Base-by-base conservation (phyloP, 2,888 invertebrate species). In the Pasiphila rectangulata region DNA sequence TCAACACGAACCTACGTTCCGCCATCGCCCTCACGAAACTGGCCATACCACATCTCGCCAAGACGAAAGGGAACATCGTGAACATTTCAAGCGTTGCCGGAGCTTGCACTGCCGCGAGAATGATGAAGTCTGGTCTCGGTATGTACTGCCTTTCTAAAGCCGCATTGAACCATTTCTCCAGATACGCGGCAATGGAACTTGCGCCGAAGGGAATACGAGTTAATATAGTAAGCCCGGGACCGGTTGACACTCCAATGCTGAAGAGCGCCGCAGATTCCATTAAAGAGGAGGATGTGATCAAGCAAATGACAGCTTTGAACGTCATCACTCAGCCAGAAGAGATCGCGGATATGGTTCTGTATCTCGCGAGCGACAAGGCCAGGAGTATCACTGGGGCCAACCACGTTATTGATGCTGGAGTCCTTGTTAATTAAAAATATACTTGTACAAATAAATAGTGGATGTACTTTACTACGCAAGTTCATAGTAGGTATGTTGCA, bases 151-250 rank as follows among this genome's bases (percentile, higher is more conserved):
- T 94, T 83, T 93, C 93, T 4, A 95, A 95, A 78, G 87, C 93
- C 12, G 94, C 93, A 2, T 61, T 94, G 7, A 94, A 95, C 71
- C 93, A 94, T 63, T 90, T 95, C 54, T 94, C 94, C 0, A 78
- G 90, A 54, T 92, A 93, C 64, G 76, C 90, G 4, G 94, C 95
- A 4, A 69, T 94, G 32, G 94, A 92, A 61, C 71, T 92, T 9
- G 91, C 90, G 46, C 51, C 70, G 0, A 80, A 87, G 56, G 83
- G 72, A 3, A 91, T 94, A 0, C 79, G 94, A 44, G 94, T 93
- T 0, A 94, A 94, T 70, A 80, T 90, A 34, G 92, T 94, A 0
- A 93, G 92, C 64, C 95, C 95, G n/a, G 95, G 95, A 4, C 94
- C 94, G 0, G 90, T 93, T 0, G 93, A 45, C 4, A 74, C 75